A percentile compares a stretch with the other conserved stretches of the same genome.
phyloP scores from a whole-genome alignment of 2,888 invertebrate genomes.

The Tetanocera ferruginea region DNA sequence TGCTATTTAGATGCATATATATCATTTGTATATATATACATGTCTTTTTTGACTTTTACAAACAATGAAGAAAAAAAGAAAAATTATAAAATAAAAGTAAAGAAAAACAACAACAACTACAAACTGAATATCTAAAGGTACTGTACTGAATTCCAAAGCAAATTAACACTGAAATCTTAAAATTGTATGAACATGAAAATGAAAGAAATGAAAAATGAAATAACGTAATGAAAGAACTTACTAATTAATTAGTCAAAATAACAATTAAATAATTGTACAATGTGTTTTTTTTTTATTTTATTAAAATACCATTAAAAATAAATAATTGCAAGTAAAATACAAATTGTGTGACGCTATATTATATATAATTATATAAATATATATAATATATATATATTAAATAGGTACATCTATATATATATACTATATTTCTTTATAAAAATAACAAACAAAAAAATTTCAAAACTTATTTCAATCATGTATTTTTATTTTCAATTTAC shows the following conservation, averaged over 20 bases:
- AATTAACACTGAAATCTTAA: slow-evolving; percentile 38
- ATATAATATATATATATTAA: slow-evolving; percentile 21
- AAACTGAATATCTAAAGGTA: slow-evolving; percentile 25
- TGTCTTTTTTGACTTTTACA: neutral
- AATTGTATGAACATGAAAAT: slow-evolving; percentile 35
- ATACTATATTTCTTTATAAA: slow-evolving; percentile 31
- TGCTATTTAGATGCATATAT: neutral
- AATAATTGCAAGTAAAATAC: slow-evolving; percentile 24
- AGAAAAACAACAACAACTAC: neutral
- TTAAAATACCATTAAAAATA: slow-evolving; percentile 5
- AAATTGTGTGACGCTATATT: slow-evolving; percentile 34
- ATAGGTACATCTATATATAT: slow-evolving; percentile 17
- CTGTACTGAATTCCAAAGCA: slow-evolving; percentile 43
- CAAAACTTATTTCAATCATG: slow-evolving; percentile 31
- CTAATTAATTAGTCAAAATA: slow-evolving; percentile 17
- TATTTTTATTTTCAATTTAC: slow-evolving; percentile 31
- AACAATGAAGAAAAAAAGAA: neutral
- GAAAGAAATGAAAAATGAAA: neutral
- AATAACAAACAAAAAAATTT: slow-evolving; percentile 7
- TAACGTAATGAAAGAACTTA: neutral
- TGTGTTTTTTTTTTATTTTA: slow-evolving; percentile 19
- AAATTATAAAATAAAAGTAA: neutral
- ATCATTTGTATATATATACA: neutral
- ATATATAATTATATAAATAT: slow-evolving; percentile 25
- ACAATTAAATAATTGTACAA: slow-evolving; percentile 24